Evolutionary conservation across 2,113 vertebrate species (phyloP).

Genomic region (Marmota monax): DNA sequence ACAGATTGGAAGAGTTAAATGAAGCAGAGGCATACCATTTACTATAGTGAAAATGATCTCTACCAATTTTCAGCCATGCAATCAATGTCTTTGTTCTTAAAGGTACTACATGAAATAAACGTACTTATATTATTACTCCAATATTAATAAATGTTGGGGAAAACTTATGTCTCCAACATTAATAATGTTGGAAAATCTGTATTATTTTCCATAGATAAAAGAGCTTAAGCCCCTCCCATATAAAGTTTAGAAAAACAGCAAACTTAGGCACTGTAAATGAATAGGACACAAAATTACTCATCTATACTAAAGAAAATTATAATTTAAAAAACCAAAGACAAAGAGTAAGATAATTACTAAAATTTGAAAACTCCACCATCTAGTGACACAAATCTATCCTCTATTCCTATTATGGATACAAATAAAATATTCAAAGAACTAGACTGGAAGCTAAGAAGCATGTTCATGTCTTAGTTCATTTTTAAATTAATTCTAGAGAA

Average conservation of each 20-base stretch:
- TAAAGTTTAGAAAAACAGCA: constrained; percentile 39
- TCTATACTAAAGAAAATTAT: constrained; percentile 16
- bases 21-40: not conserved
- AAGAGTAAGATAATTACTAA: not conserved
- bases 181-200: not conserved
- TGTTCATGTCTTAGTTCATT: not conserved
- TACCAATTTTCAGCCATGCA: not conserved
- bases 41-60: not conserved
- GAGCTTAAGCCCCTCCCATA: not conserved
- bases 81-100: not conserved
- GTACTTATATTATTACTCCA: not conserved
- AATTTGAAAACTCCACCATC: constrained; percentile 63
- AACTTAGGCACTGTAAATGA: not conserved
- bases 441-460: not conserved
- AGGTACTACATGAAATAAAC: constrained; percentile 21
- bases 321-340: constrained; percentile 25
- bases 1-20: not conserved
- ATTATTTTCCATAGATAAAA: not conserved
- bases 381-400: constrained; percentile 61
- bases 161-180: not conserved
- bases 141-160: not conserved
- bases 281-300: not conserved
- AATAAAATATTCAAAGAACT: not conserved
- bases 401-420: not conserved
- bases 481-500: not conserved